Evolutionary conservation across 2,113 vertebrate genomes (phyloP), one percentile per base, ranked within the genome.

Genomic region (Xerus inauris): DNA sequence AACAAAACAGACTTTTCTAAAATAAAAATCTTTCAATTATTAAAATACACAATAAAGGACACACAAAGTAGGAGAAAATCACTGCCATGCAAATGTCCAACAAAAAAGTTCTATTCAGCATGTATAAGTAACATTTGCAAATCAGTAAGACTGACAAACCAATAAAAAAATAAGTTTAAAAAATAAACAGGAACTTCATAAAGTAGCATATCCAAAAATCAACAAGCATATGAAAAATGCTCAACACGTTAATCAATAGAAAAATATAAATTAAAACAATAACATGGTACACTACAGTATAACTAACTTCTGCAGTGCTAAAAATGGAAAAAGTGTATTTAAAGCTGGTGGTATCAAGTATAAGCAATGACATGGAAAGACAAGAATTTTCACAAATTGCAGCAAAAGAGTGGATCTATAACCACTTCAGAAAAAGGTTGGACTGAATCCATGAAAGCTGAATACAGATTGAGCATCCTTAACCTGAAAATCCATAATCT

Each of bases 181-280:
- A 51, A 32, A 89, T 51, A 86, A 54, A 42, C 38, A 89, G 35
- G 32, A 87, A 77, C 12, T 57, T 59, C 51, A 47, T 32, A 20
- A 91, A 91, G 40, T 51, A 87, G 19, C 16, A n/a, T 40, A 94
- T 51, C 30, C 19, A 85, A 72, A 94, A 85, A 88, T n/a, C 42
- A 91, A 71, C 30, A 67, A 80, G 12, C 38, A 85, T 35, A 47
- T 3, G 1, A 62, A 82, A 95, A 90, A 40, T 69, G 28, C 2
- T 72, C n/a, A 77, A n/a, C 5, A 80, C 22, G 62, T 77, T 9
- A 87, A 13, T 73, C 64, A 57, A 72, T 14, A 80, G 8, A 17
- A 64, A 96, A 89, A 89, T 32, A 38, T 8, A 49, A 89, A 92
- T 80, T 40, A 92, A 84, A 92, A 49, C 32, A 95, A 84, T 85